Percentiles rank a stretch among this genome's conserved stretches.
Evolutionary conservation across 2,888 invertebrate genomes (phyloP).

Genomic region (Agrochola circellaris): DNA sequence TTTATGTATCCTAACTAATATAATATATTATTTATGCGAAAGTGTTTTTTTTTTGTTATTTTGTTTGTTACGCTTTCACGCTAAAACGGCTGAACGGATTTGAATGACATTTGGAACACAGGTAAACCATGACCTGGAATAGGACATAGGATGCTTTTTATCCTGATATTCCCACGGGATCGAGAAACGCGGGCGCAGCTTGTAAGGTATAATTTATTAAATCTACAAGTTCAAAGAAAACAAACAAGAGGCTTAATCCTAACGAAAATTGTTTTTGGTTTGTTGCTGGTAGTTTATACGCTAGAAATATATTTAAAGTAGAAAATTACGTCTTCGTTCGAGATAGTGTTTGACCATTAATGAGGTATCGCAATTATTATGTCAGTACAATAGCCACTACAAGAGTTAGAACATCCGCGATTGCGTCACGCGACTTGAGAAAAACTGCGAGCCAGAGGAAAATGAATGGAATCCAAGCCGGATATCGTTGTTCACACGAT

Average conservation of each 20-base stretch:
- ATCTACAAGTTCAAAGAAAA: slow-evolving; percentile 2
- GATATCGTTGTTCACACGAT: slow-evolving; percentile 87
- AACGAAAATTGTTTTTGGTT: background rate
- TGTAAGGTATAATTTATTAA: background rate
- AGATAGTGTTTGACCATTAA: slow-evolving; percentile 61
- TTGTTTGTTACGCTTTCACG: too few relatives aligned
- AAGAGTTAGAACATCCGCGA: slow-evolving; percentile 80
- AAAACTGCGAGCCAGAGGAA: slow-evolving; percentile 84
- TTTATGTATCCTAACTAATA: too few relatives aligned
- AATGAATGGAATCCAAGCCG: slow-evolving; percentile 87
- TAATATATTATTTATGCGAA: too few relatives aligned
- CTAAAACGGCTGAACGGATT: too few relatives aligned
- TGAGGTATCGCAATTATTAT: slow-evolving; percentile 70
- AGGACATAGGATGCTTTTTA: too few relatives aligned
- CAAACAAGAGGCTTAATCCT: background rate
- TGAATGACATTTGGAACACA: too few relatives aligned
- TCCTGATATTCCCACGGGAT: too few relatives aligned
- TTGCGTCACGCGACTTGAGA: slow-evolving; percentile 85
- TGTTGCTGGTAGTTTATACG: background rate
- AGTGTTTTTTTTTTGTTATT: too few relatives aligned
- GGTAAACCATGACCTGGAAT: too few relatives aligned
- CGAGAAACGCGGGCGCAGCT: too few relatives aligned
- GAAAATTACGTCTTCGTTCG: slow-evolving; percentile 24
- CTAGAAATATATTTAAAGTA: slow-evolving; percentile 10
- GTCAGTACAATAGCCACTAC: slow-evolving; percentile 68